Base-by-base conservation (phyloP, 23 tunicate species). In the Trididemnum miniatum region DNA sequence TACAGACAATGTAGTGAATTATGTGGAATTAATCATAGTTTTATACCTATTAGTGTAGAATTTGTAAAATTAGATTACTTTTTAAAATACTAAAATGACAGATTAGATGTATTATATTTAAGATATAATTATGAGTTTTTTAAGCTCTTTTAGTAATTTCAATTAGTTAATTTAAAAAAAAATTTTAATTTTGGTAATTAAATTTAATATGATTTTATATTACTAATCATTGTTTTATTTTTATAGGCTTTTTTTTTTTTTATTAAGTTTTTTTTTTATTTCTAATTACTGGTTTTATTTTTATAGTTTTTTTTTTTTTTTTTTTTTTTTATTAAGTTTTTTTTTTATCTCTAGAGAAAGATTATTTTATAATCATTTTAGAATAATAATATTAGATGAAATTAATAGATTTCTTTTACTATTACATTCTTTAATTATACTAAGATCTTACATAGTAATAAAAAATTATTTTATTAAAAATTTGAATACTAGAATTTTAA, bases 21-120 rank as follows among this genome's bases (percentile, higher is more conserved):
- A 28, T 71, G 77, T 71, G 24, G 77, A 35, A 36, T 71, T 35
- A 71, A 71, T 0, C 77, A 71, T 71, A 71, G 77, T 71, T 71
- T 71, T 71, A 71, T 71, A 36, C 40, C 77, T 1, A 71, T 71
- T 71, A 23, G 28, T 32, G 77, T 71, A 0, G 40, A 71, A 31
- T 65, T 28, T 0, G 26, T 20, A 27, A 27, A 28, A 20, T 65
- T n/a, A 15, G 71, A 65, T 15, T n/a, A 65, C 23, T 65, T 65
- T 65, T 65, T 9, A 7, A 44, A 44, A 44, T 7, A 9, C 54
- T 44, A 44, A 44, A 44, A 15, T 44, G 54, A 44, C 54, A 44
- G 54, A 44, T 44, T 15, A 7, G 15, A 44, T 44, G 54, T 44
- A 15, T 7, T 44, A 7, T 7, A 44, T 44, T 44, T 44, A 44